Base-by-base conservation (phyloP, 2,113 vertebrate genomes). In the Lycocorax pyrrhopterus region DNA sequence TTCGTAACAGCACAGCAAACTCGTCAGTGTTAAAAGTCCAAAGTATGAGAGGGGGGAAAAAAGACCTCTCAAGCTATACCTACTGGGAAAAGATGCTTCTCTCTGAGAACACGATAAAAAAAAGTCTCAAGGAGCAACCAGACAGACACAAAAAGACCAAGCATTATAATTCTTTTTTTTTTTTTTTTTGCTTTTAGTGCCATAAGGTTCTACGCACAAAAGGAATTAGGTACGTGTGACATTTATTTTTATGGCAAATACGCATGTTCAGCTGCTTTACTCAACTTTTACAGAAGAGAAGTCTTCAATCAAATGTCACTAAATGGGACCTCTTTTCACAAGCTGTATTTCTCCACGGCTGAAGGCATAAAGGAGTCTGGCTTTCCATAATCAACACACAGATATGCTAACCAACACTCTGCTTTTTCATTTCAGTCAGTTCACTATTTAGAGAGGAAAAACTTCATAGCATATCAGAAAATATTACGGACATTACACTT, bases 161-260 rank as follows among this genome's bases (percentile, higher is more conserved):
- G 60, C 7, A n/a, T 73, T 58, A 59, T 35, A 58, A 72, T 39
- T 39, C 39, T 39, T 41, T 41, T 9, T 35, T 17, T 8, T 2
- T 7, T 59, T 87, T 18, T 41, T 37, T n/a, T 27, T 69, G 27
- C 26, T 84, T 83, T 69, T n/a, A 77, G 27, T 79, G 64, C 29
- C 51, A 9, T 76, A 74, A 73, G n/a, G 71, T 23, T 66, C 16
- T 53, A 89, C 20, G n/a, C 41, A 22, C 64, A 59, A 69, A 84
- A 89, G 67, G 33, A 91, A 78, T 69, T 11, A 35, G 47, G 41
- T 72, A 87, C 1, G 1, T 22, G 29, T 6, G 12, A 74, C n/a
- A 30, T 80, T 84, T 88, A 59, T 92, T 93, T 93, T 86, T 60
- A 81, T n/a, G 46, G 77, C 49, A 93, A 91, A 93, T 21, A 62